Base-by-base conservation (phyloP, 2,888 invertebrate genomes). In the Iphiclides podalirius region DNA sequence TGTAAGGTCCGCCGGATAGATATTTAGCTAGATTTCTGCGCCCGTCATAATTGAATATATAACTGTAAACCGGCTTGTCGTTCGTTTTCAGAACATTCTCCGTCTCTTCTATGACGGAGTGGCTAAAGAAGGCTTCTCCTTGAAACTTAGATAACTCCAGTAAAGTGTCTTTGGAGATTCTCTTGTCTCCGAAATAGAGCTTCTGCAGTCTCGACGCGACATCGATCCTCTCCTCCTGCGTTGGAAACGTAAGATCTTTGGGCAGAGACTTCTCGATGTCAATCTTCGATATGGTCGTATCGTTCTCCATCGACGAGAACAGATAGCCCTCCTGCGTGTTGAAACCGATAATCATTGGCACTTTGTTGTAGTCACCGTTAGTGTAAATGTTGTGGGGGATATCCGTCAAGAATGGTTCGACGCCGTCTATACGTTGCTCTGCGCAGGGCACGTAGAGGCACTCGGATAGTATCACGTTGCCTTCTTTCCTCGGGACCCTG, bases 281-380 rank as follows among this genome's bases (percentile, higher is more conserved):
- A n/a, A 81, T 53, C n/a, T 59, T 59, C 3, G 63, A 54, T 61
- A 76, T 54, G 38, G 63, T 68, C 0, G 75, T 72, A 0, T 70
- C 66, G 8, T 77, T 77, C 44, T 87, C 86, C 55, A 79, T 50
- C 0, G 53, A 55, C 0, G 68, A 58, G 46, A 86, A 63, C 2
- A 83, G 44, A 9, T 75, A 55, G 0, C 86, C 87, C 63, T 87
- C 87, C 41, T 72, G 67, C 15, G 59, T 64, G 33, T 72, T 80
- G 4, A 58, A 48, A 0, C 86, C 86, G 14, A 83, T 63, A 3
- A 87, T 79, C 57, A 79, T 57, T 0, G 87, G 87, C 1, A 86
- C 75, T 63, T 79, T 80, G 31, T 75, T 73, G 20, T 71, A 79
- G 7, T 70, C 61, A 1, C 83, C 81, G 54, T 60, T 68, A 1